Base-by-base conservation (phyloP, 2,797 vertebrate species). In the Perodicticus potto region DNA sequence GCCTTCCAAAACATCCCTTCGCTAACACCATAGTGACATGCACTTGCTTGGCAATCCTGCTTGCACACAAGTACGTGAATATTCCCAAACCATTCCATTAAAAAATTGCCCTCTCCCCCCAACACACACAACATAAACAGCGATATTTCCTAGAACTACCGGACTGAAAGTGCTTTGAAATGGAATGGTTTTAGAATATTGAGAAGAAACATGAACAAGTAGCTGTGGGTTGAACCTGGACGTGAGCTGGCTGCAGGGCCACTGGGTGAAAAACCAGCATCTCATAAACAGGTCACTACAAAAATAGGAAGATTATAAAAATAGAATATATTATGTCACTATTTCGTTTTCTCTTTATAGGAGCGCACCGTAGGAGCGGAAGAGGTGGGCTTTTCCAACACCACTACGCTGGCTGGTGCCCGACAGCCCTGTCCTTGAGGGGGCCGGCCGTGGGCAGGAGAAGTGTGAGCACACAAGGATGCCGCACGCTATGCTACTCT, bases 101-200 rank as follows among this genome's bases (percentile, higher is more conserved):
- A 92, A 98, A 97, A 98, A 98, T 97, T 89, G 97, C 95, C 14
- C 78, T 67, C 11, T 37, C 70, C 23, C 34, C 40, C 11, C 86
- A 53, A 53, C 49, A 53, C 49, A 45, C 98, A 97, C 98, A 97
- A 98, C 98, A 98, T 93, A 98, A 22, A 99, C 99, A 98, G 98
- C 97, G 97, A 96, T 20, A 97, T 98, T 98, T 98, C 99, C 98
- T 98, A 98, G 96, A 97, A 98, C 98, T 98, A 97, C 98, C 98
- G 98, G 99, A 99, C 99, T 98, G 98, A 99, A 99, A 99, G 99
- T 99, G 99, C 99, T 99, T 99, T 98, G 98, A 99, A 98, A 99
- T 99, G 99, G 99, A 99, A 99, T 99, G 99, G 98, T 99, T 98
- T 98, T 98, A 98, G 98, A 99, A 99, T 97, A 96, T 76, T 1